Base-by-base conservation (phyloP, 2,888 invertebrate species). In the Apocheima hispidaria region DNA sequence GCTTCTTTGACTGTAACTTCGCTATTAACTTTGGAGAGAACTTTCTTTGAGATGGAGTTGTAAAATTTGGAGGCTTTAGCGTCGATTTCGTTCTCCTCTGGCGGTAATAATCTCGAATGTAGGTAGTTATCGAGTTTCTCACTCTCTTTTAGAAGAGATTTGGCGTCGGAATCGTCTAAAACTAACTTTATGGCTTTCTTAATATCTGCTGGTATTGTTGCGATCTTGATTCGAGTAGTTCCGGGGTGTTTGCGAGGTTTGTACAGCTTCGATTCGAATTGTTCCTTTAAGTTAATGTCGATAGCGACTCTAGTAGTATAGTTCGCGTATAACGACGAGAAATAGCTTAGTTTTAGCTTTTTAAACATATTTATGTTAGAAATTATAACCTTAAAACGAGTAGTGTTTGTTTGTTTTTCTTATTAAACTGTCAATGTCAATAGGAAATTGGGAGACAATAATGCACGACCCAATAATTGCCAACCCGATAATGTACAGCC, bases 201-300 rank as follows among this genome's bases (percentile, higher is more conserved):
- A 60, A 97, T 92, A 60, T 94, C 90, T 1, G 92, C 83, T 0
- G 97, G 97, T 12, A 97, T 75, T 2, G 82, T 65, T 0, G 94
- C 88, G 1, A 90, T 77, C 71, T 88, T 94, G 0, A 93, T 83
- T 66, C 93, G 92, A 1, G 94, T 85, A 46, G 94, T 93, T 23
- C 97, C 97, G 0, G 96, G 96, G 87, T 97, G 97, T 60, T 94
- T 93, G 52, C 94, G 93, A 0, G 96, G 95, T 81, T 96, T 96
- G 63, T 84, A 87, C 59, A 93, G 83, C 33, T 93, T 92, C 46
- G 93, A 79, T 2, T 87, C 89, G 43, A 95, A 89, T 68, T 84
- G 84, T 28, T 93, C 87, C 54, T 88, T 82, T 3, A 95, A 76
- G 46, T 73, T 82, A 23, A 93, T 83, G 70, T 94, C 93, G n/a